phyloP scores from a whole-genome alignment of 1,140 invertebrate species.

The Eueides isabella region DNA sequence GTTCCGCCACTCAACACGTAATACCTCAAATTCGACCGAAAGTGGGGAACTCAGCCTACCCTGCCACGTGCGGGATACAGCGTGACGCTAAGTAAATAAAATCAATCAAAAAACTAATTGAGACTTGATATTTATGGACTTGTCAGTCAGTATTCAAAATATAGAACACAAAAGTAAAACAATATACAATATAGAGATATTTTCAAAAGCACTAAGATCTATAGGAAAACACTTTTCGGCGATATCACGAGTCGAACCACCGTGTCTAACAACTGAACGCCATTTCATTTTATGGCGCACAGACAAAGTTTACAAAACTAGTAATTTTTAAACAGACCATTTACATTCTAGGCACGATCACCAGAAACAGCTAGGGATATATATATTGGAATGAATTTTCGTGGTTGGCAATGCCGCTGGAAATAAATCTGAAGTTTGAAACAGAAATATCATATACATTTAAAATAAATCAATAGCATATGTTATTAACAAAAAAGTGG shows the following conservation, averaged over 20 bases:
- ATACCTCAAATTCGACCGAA: too few species aligned
- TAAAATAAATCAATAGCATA: too few species aligned
- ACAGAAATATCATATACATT: neutral
- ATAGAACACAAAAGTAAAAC: too few species aligned
- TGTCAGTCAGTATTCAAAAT: too few species aligned
- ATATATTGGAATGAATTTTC: neutral
- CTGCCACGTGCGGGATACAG: too few species aligned
- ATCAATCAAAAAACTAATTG: too few species aligned
- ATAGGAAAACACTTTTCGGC: neutral
- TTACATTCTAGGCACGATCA: neutral
- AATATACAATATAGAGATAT: too few species aligned
- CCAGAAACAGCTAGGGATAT: neutral
- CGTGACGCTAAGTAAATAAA: too few species aligned
- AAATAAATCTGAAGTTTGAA: neutral
- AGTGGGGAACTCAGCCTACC: too few species aligned
- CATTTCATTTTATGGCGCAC: neutral
- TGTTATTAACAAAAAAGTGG: too few species aligned
- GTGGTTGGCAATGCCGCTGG: slow-evolving; percentile 1
- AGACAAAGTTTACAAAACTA: neutral
- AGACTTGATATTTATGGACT: too few species aligned
- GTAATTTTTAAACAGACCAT: neutral
- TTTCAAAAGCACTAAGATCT: neutral
- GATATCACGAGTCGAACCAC: neutral
- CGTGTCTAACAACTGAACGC: neutral
- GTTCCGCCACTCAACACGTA: too few species aligned